Base-by-base conservation (phyloP, 2,797 vertebrate species). In the Spinibarbus caldwelli region DNA sequence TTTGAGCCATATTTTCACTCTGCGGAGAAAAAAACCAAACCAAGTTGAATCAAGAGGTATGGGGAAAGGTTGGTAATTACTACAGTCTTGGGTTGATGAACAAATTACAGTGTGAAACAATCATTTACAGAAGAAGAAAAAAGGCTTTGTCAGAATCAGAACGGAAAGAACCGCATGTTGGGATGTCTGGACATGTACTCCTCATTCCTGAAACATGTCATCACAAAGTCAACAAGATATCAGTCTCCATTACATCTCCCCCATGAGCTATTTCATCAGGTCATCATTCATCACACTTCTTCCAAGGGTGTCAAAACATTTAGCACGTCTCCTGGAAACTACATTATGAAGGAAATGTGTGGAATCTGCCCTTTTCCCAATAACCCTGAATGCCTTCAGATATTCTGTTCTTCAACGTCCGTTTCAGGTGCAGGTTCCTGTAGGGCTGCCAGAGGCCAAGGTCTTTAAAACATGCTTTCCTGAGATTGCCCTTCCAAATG, bases 371-470 rank as follows among this genome's bases (percentile, higher is more conserved):
- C 76, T 85, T 90, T 90, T 86, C 80, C 45, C 66, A 23, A 45
- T 80, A 66, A 68, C 79, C 86, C 89, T 86, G 79, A 88, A 90
- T 89, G 49, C 91, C 86, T 88, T 84, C 57, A 86, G 89, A 90
- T 88, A 82, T 86, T 67, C 85, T 43, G 86, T 84, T 62, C 68
- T 81, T 64, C 82, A 82, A 41, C 79, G 82, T 95, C 92, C 83
- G 36, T 82, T 94, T 92, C 94, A 94, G 92, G 93, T 93, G 92
- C 77, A 86, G 6, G 47, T 66, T 77, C 90, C 86, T 87, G 85
- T 88, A 85, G 87, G 34, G 77, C 64, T 6, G 82, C 78, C 84
- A 87, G 76, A 82, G 67, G 86, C 84, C 84, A 86, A 68, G 86
- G 89, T 87, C 81, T 82, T 83, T 66, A 85, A 26, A 92, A 92